Evolutionary conservation across 2,888 invertebrate genomes (phyloP).

Genomic region (Diloba caeruleocephala): DNA sequence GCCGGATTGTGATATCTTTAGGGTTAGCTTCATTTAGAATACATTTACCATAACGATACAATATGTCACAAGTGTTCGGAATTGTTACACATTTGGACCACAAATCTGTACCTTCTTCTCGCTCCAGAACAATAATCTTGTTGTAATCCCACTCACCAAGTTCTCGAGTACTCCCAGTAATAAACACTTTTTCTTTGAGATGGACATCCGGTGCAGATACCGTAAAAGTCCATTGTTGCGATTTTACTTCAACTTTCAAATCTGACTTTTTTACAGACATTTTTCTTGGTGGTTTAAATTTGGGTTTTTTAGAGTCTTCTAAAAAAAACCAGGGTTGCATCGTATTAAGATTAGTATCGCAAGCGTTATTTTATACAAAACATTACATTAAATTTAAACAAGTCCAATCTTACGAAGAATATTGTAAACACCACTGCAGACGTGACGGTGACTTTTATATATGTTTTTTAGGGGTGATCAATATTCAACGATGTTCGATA

Average conservation of each 20-base stretch:
- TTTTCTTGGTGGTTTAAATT: conserved; percentile 67
- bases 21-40: conserved; percentile 89
- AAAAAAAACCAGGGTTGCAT: conserved; percentile 92
- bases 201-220: conserved; percentile 87
- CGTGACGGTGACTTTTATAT: too few species aligned
- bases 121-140: conserved; percentile 88
- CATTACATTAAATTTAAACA: conserved; percentile 24
- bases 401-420: too few species aligned
- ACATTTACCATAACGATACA: conserved; percentile 94
- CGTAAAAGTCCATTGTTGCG: conserved; percentile 78
- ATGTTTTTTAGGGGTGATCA: too few species aligned
- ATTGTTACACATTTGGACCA: conserved; percentile 91
- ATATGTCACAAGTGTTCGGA: conserved; percentile 91
- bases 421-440: too few species aligned
- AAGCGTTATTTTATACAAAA: conserved; percentile 14
- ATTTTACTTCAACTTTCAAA: conserved; percentile 61
- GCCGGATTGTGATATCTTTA: conserved; percentile 90
- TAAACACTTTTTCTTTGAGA: conserved; percentile 91
- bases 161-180: conserved; percentile 91
- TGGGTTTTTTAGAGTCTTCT: conserved; percentile 82
- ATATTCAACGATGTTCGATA: too few species aligned
- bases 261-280: conserved; percentile 66
- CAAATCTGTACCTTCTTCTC: conserved; percentile 77
- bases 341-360: conserved; percentile 24
- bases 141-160: conserved; percentile 93